Base-by-base conservation (phyloP, 2,888 invertebrate genomes). In the Notocelia uddmanniana region DNA sequence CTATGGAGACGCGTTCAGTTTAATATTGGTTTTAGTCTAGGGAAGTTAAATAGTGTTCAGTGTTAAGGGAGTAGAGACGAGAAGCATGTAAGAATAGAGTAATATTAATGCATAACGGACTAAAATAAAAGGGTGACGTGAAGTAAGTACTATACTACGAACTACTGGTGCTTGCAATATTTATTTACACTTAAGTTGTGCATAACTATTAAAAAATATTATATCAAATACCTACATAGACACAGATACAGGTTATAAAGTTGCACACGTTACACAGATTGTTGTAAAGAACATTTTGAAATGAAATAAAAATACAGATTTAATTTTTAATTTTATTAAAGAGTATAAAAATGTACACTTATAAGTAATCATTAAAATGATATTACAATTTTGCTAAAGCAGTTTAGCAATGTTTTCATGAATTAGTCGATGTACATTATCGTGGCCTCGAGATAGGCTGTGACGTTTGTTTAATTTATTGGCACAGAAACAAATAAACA, bases 261-360 rank as follows among this genome's bases (percentile, higher is more conserved):
- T 37, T 45, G n/a, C n/a, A 45, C 41, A 6, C 5, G 41, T 3
- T 31, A 26, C 26, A 3, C 5, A 6, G 8, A 31, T 6, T 11
- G 23, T 19, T 52, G 9, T 3, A 18, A n/a, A n/a, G 45, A 0
- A 37, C 21, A 55, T 31, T 31, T n/a, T 13, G 15, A 75, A 79
- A 79, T 77, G 73, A 87, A 90, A 86, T 85, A 80, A 86, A 83
- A 79, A 74, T 21, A 67, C 75, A 54, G n/a, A 77, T 87, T 84
- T 88, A 45, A 90, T 88, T 76, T 84, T 87, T 87, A 77, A 81
- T 88, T 93, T 92, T 93, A 93, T 92, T 93, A 86, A 89, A 87
- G 87, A 83, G 89, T 91, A 92, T 87, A 91, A 92, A 92, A 92
- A 90, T 89, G 83, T 91, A 91, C 89, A 91, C 85, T 81, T 83